Conservation (phyloP, 2,113 vertebrate genomes). For the Erythrolamprus reginae region DNA sequence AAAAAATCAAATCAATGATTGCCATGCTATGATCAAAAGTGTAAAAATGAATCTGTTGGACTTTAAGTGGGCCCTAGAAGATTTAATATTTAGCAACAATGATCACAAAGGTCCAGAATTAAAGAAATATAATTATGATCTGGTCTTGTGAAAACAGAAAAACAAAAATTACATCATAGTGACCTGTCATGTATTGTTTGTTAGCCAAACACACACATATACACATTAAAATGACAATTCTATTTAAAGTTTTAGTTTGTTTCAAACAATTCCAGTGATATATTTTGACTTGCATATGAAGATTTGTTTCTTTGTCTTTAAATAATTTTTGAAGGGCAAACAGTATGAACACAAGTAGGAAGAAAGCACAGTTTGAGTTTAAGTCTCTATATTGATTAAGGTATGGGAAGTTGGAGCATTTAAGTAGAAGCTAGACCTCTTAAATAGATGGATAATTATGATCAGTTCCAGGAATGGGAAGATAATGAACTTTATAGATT, state of each 20-base stretch:
- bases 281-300: background rate
- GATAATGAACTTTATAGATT: background rate
- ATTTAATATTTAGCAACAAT: background rate
- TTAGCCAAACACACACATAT: too few species aligned
- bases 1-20: background rate
- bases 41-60: background rate
- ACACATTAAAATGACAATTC: background rate
- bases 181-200: background rate
- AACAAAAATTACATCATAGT: background rate
- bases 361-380: background rate
- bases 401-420: background rate
- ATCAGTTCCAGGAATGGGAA: background rate
- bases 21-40: background rate
- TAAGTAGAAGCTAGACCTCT: background rate
- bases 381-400: background rate
- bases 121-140: background rate
- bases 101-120: background rate
- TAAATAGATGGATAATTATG: background rate
- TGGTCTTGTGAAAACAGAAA: background rate
- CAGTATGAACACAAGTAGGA: background rate
- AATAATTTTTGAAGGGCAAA: background rate
- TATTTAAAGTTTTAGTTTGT: background rate
- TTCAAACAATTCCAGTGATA: background rate
- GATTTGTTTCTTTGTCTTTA: background rate
- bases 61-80: background rate